Evolutionary conservation across 1,140 invertebrate genomes (phyloP).

Genomic region (Musca vetustissima): DNA sequence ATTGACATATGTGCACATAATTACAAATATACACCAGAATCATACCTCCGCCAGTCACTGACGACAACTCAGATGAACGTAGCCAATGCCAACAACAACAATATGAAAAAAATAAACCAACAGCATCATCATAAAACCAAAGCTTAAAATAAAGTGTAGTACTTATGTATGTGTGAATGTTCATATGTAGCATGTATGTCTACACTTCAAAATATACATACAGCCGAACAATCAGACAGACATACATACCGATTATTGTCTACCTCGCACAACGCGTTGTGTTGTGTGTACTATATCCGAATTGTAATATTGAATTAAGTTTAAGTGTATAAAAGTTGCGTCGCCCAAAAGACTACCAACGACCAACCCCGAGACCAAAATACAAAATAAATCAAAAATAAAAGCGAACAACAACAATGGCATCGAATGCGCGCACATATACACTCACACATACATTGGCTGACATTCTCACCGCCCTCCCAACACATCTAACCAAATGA

Average conservation of each 20-base stretch:
- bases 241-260: no score
- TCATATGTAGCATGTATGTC: background rate
- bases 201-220: background rate
- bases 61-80: background rate
- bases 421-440: background rate
- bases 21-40: constrained; percentile 17
- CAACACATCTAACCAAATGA: background rate
- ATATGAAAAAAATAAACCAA: background rate
- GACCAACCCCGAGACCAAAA: constrained; percentile 24
- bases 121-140: background rate
- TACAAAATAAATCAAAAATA: constrained; percentile 31
- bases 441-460: background rate
- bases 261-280: no score
- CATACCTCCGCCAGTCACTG: background rate
- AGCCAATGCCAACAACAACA: background rate
- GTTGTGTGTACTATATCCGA: no score
- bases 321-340: constrained; percentile 27
- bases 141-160: background rate
- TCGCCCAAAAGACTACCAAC: constrained; percentile 24
- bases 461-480: background rate
- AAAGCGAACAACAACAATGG: constrained; percentile 31
- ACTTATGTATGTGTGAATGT: background rate
- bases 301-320: constrained; percentile 23
- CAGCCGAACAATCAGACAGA: no score
- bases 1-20: constrained; percentile 20